A percentile compares a stretch with the other conserved stretches of the same genome.
These are phyloP conservation scores for Lathronympha strigana DNA, from an alignment of 2,888 invertebrate genomes.

Conservation along the genomic window DNA sequence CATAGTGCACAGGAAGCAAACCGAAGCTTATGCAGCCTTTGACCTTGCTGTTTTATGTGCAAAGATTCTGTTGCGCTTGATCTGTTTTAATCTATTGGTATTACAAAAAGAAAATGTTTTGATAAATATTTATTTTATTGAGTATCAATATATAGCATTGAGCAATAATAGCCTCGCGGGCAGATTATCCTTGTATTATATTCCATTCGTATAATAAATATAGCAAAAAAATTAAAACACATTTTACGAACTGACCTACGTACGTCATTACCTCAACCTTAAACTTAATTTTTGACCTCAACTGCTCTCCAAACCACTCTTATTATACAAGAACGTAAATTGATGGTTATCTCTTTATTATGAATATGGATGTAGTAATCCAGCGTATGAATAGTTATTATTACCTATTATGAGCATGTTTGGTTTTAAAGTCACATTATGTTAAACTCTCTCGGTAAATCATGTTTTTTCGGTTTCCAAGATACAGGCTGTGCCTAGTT, in stretches of 20 bases:
- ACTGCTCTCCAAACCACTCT: background rate
- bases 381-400: background rate
- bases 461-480: too few relatives aligned
- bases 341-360: background rate
- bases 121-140: too few relatives aligned
- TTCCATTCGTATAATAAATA: too few relatives aligned
- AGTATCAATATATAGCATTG: too few relatives aligned
- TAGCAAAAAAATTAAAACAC: background rate
- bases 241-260: too few relatives aligned
- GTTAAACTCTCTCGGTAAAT: background rate
- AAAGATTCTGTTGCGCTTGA: background rate
- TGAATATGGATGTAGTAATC: background rate
- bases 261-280: background rate
- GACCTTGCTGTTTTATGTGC: background rate
- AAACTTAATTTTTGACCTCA: slow-evolving; percentile 4
- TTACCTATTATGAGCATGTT: background rate
- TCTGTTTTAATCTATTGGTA: background rate
- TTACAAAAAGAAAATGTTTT: background rate
- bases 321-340: slow-evolving; percentile 1
- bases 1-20: background rate
- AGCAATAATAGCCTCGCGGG: too few relatives aligned
- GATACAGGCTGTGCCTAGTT: too few relatives aligned
- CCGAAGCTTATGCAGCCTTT: background rate
- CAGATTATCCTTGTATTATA: too few relatives aligned
- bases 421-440: background rate